Evolutionary conservation across 2,113 vertebrate species (phyloP).

Genomic region (Phrynosoma platyrhinos): DNA sequence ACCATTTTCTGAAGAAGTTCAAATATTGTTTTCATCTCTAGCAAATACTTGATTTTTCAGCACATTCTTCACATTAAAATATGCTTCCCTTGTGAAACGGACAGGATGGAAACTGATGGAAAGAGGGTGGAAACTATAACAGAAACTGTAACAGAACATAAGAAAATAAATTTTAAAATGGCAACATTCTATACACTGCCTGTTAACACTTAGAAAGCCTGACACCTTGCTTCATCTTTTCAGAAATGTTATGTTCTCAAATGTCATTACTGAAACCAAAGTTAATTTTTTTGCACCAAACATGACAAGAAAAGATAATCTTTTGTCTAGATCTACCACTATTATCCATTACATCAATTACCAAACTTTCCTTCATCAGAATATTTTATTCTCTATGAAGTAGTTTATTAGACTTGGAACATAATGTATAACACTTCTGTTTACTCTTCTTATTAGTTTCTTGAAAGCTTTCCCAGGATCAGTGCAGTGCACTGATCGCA

Average conservation of each 20-base stretch:
- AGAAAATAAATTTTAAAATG: too few relatives aligned
- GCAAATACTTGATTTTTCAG: too few relatives aligned
- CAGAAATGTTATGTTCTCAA: not conserved
- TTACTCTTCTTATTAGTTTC: not conserved
- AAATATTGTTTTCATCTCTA: too few relatives aligned
- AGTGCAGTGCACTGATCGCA: not conserved
- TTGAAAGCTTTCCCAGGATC: conserved; percentile 8
- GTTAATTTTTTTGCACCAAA: conserved; percentile 58
- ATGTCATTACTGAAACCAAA: conserved; percentile 39
- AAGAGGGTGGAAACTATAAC: too few relatives aligned
- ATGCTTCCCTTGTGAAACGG: too few relatives aligned
- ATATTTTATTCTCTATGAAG: conserved; percentile 56
- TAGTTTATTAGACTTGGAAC: conserved; percentile 2
- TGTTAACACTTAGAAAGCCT: too few relatives aligned
- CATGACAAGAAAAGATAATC: conserved; percentile 53
- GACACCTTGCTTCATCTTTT: too few relatives aligned
- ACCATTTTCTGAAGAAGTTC: too few relatives aligned
- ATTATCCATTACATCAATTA: conserved; percentile 56
- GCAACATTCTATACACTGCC: too few relatives aligned
- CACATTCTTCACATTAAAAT: too few relatives aligned
- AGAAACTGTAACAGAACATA: too few relatives aligned
- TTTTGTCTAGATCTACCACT: conserved; percentile 52
- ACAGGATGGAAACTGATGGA: too few relatives aligned
- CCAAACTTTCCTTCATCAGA: conserved; percentile 45
- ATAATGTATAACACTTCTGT: not conserved